These are phyloP conservation scores for Lingula anatina DNA, from an alignment of 2,888 invertebrate genomes.

Conservation along the genomic window DNA sequence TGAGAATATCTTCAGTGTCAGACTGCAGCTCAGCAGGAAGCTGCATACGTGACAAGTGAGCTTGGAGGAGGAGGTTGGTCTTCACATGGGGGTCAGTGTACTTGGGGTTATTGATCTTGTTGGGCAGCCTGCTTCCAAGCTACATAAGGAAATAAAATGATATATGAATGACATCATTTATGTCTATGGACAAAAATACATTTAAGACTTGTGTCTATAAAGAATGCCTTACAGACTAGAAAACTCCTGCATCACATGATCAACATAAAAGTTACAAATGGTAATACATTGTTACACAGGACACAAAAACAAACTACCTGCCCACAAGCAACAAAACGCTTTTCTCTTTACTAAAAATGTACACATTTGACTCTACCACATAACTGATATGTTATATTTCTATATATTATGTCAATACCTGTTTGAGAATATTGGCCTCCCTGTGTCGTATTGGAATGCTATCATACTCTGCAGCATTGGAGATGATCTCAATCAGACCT, in stretches of 20 bases:
- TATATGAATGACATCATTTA: neutral
- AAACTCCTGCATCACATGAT: too few species aligned
- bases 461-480: constrained; percentile 95
- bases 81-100: constrained; percentile 97
- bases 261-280: too few species aligned
- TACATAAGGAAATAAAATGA: constrained; percentile 16
- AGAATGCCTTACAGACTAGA: too few species aligned
- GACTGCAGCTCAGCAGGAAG: constrained; percentile 93
- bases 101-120: constrained; percentile 70
- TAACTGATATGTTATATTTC: neutral
- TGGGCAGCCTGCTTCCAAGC: constrained; percentile 57
- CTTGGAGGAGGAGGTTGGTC: constrained; percentile 86
- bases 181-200: neutral
- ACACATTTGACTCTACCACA: neutral
- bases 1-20: constrained; percentile 86
- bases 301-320: neutral
- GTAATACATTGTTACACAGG: too few species aligned
- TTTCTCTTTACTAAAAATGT: neutral
- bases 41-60: constrained; percentile 90
- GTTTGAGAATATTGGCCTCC: constrained; percentile 79
- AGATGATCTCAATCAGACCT: constrained; percentile 94
- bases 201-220: too few species aligned
- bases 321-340: too few species aligned
- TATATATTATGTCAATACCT: constrained; percentile 22
- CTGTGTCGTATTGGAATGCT: constrained; percentile 89